Percentiles rank a stretch among this genome's conserved stretches.
phyloP scores from a whole-genome alignment of 2,113 vertebrate species.

The Strix uralensis region DNA sequence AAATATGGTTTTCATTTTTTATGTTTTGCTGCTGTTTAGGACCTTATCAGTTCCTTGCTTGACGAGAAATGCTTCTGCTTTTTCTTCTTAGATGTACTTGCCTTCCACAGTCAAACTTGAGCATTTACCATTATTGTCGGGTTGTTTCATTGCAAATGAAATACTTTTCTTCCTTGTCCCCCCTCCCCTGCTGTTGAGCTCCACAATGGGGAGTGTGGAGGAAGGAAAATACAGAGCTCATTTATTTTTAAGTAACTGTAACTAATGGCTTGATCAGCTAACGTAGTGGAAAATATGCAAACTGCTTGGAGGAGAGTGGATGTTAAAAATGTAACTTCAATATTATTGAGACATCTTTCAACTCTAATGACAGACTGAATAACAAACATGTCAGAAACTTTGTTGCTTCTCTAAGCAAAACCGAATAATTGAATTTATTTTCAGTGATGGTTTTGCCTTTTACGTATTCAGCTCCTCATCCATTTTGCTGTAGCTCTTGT shows the following conservation, averaged over 20 bases:
- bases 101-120: background rate
- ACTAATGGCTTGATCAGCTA: slow-evolving; percentile 70
- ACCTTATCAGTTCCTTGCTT: slow-evolving; percentile 9
- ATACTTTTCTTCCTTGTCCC: background rate
- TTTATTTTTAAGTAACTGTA: slow-evolving; percentile 72
- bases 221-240: slow-evolving; percentile 46
- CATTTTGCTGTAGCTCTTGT: slow-evolving; percentile 24
- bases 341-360: slow-evolving; percentile 66
- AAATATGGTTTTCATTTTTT: slow-evolving; percentile 47
- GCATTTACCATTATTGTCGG: background rate
- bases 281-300: slow-evolving; percentile 70
- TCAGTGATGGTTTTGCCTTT: slow-evolving; percentile 35
- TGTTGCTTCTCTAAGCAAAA: slow-evolving; percentile 66
- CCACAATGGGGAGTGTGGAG: background rate
- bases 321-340: slow-evolving; percentile 70
- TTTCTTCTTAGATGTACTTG: background rate
- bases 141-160: background rate
- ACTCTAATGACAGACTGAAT: slow-evolving; percentile 63
- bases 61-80: slow-evolving; percentile 21
- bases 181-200: background rate
- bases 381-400: slow-evolving; percentile 69
- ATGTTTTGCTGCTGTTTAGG: background rate
- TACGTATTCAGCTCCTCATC: slow-evolving; percentile 4
- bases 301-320: slow-evolving; percentile 65
- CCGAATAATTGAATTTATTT: slow-evolving; percentile 53